Base-by-base conservation (phyloP, 2,888 invertebrate species). In the Drosophila nr. fundita region DNA sequence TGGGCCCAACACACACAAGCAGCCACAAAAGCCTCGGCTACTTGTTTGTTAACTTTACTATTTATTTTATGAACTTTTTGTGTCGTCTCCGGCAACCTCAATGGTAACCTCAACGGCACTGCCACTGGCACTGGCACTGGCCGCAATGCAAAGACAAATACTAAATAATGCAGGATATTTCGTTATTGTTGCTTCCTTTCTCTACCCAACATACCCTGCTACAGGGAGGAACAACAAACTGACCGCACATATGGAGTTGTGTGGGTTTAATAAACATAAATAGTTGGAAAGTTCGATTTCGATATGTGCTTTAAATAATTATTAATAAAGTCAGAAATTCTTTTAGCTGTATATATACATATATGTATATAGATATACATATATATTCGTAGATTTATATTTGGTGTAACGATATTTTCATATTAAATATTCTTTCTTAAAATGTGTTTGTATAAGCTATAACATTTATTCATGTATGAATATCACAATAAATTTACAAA, bases 41-140 rank as follows among this genome's bases (percentile, higher is more conserved):
- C 88, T 87, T 70, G 70, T 82, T 86, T 89, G 87, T 89, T 86
- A 88, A 88, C 83, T 82, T 82, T 73, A 80, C 83, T 82, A 86
- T 87, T 87, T 87, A 86, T 86, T 82, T 87, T 78, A 88, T 83
- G 88, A 73, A 70, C 86, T 71, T 80, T 81, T 73, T 78, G 71
- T 78, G 64, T 75, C 63, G 63, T 55, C 70, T 53, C 48, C 61
- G 69, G 50, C 21, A 42, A 53, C 60, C 79, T 24, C 75, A 61
- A 48, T 60, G 38, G 40, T 27, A 42, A 53, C 60, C 79, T 29
- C 75, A 61, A 48, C 60, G 38, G 29, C 38, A 55, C 8, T 30
- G 27, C 30, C n/a, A 34, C 58, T 24, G 15, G 2, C n/a, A 34
- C 58, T 24, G 15, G 2, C 49, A 38, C 36, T 59, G 69, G 11